Percentiles rank a stretch among this genome's conserved stretches.
Conservation (phyloP, 2,888 invertebrate genomes). For the Ceraclea dissimilis region DNA sequence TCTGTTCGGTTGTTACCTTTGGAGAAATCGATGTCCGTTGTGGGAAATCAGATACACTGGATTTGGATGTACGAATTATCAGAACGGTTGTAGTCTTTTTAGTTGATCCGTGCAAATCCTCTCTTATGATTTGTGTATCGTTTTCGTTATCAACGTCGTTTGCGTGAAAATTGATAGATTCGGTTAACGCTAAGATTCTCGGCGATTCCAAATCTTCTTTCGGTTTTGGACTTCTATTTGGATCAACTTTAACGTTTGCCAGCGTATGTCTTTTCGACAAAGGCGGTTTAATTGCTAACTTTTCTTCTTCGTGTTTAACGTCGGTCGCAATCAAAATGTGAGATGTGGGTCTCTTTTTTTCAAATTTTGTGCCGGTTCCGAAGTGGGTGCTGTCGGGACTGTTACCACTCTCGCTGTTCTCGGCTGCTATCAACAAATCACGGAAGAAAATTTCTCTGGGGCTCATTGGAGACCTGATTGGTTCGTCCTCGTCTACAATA, state of each 20-base stretch:
- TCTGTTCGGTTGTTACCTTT: slow-evolving; percentile 11
- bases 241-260: slow-evolving; percentile 3
- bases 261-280: slow-evolving; percentile 13
- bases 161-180: slow-evolving; percentile 2
- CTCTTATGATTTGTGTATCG: slow-evolving; percentile 1
- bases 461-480: slow-evolving; percentile 29
- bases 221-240: not conserved
- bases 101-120: not conserved
- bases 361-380: slow-evolving; percentile 14
- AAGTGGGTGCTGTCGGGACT: slow-evolving; percentile 23
- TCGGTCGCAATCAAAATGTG: slow-evolving; percentile 22
- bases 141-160: slow-evolving; percentile 4
- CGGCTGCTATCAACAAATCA: slow-evolving; percentile 34
- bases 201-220: slow-evolving; percentile 11
- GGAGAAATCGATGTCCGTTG: slow-evolving; percentile 12
- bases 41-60: too few species aligned
- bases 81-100: slow-evolving; percentile 16
- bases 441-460: slow-evolving; percentile 38
- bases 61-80: slow-evolving; percentile 17
- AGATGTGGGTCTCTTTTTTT: slow-evolving; percentile 22
- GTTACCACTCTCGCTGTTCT: slow-evolving; percentile 25
- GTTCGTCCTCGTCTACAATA: not conserved
- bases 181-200: slow-evolving; percentile 7
- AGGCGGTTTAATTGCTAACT: slow-evolving; percentile 11
- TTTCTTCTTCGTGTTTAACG: slow-evolving; percentile 16